phyloP scores from a whole-genome alignment of 1,140 invertebrate genomes.

The Eueides isabella region DNA sequence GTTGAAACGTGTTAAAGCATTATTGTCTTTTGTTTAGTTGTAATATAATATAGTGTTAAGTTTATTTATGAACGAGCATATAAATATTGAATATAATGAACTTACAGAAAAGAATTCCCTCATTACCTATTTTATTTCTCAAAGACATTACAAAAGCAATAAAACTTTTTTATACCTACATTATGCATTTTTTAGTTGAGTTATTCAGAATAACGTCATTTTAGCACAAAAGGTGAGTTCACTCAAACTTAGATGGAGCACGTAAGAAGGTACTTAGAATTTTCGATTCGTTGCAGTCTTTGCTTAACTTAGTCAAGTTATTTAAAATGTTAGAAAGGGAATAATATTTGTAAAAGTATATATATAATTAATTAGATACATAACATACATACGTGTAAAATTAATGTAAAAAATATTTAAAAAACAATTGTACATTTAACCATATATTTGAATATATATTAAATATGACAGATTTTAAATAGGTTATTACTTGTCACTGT shows the following conservation, averaged over 20 bases:
- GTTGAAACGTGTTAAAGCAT: not conserved
- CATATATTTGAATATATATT: no score
- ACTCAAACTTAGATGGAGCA: slow-evolving; percentile 16
- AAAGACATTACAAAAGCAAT: not conserved
- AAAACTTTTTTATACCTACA: not conserved
- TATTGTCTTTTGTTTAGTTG: not conserved
- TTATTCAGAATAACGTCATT: not conserved
- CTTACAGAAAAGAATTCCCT: not conserved
- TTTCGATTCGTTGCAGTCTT: slow-evolving; percentile 19
- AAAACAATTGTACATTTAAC: no score
- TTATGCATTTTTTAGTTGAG: slow-evolving; percentile 4
- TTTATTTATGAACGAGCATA: not conserved
- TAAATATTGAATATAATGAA: not conserved
- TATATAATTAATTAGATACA: not conserved
- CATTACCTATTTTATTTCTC: not conserved
- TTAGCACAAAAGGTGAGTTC: slow-evolving; percentile 6
- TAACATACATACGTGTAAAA: no score
- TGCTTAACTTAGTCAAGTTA: not conserved
- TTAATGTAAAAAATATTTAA: no score
- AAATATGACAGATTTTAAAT: no score
- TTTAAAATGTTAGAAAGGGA: not conserved
- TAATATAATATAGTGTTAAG: not conserved
- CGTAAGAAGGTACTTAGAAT: slow-evolving; percentile 17
- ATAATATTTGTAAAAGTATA: slow-evolving; percentile 32
- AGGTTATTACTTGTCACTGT: no score